Percentiles rank a stretch among this genome's conserved stretches.
Evolutionary conservation across 2,888 invertebrate species (phyloP).

Genomic region (Eutolmus rufibarbis): DNA sequence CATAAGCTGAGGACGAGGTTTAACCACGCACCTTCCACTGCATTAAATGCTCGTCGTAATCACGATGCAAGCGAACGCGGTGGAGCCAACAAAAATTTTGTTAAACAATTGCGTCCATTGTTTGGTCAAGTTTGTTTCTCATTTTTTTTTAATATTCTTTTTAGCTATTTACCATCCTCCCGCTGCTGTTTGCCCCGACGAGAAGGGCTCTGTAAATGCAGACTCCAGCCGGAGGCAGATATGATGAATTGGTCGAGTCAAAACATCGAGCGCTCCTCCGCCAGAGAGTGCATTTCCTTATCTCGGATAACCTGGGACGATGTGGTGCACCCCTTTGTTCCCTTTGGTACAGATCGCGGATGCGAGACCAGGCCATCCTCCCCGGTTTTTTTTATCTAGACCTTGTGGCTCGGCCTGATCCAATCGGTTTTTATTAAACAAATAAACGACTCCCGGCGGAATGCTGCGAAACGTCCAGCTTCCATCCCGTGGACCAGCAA

Average conservation of each 20-base stretch:
- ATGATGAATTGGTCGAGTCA: conserved; percentile 8
- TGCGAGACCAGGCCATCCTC: neutral
- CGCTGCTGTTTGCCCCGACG: neutral
- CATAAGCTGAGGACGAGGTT: neutral
- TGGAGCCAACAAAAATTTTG: neutral
- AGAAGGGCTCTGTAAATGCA: neutral
- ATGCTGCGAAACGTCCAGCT: neutral
- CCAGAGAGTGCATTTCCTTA: neutral
- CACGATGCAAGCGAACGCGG: neutral
- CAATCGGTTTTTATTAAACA: neutral
- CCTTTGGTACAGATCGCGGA: neutral
- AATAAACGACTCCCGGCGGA: neutral
- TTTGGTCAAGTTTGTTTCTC: neutral
- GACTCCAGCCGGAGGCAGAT: neutral
- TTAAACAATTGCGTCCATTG: conserved; percentile 2
- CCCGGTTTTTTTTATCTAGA: neutral
- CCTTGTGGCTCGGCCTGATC: neutral
- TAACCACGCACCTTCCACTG: neutral
- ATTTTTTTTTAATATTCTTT: neutral
- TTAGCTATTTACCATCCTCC: neutral
- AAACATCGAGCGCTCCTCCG: neutral
- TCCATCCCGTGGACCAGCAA: neutral
- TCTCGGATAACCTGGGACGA: neutral
- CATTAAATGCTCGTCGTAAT: neutral
- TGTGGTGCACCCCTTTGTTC: neutral